A percentile compares a stretch with the other conserved stretches of the same genome.
Conservation (phyloP, 2,888 invertebrate genomes). For the Caenorhabditis macrosperma region DNA sequence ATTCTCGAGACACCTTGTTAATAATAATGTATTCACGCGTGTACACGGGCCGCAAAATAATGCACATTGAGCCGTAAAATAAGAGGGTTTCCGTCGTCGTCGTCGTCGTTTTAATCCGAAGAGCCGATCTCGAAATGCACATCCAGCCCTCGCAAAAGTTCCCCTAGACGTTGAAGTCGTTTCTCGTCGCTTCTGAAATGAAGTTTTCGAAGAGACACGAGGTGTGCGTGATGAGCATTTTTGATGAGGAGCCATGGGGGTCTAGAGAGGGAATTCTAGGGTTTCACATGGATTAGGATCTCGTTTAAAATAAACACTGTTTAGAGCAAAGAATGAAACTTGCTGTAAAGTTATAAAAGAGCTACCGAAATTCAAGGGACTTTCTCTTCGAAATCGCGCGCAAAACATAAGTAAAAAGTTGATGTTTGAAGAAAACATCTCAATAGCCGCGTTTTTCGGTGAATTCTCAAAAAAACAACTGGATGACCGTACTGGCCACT, state of each 20-base stretch:
- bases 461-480: no score
- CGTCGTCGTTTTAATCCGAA: neutral
- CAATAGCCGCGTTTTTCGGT: no score
- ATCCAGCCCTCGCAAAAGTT: conserved; percentile 25
- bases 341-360: no score
- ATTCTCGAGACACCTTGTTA: no score
- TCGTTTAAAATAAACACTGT: neutral
- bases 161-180: conserved; percentile 29
- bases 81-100: conserved; percentile 8
- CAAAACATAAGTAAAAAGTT: no score
- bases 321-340: no score
- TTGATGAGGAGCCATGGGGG: neutral
- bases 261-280: neutral
- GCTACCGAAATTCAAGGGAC: no score
- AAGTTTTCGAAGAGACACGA: neutral
- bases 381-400: no score
- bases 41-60: neutral
- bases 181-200: conserved; percentile 8
- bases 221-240: neutral
- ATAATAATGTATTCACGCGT: conserved; percentile 5
- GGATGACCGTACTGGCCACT: no score
- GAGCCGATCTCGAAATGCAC: conserved; percentile 6
- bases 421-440: no score
- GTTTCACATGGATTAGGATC: neutral
- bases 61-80: conserved; percentile 3